Evolutionary conservation across 2,888 invertebrate species (phyloP).

Genomic region (Plutella xylostella): DNA sequence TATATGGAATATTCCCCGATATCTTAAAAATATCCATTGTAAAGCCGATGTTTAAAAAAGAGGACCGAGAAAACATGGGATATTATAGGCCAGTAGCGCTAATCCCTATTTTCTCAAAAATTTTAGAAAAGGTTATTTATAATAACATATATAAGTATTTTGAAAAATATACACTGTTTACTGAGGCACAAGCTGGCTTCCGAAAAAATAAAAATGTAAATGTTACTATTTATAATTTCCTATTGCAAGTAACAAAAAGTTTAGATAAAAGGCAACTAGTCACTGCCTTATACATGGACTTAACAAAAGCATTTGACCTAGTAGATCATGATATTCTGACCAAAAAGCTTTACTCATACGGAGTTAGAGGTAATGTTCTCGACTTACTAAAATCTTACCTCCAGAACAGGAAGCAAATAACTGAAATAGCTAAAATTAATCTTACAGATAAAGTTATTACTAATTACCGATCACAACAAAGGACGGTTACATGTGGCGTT

Average conservation of each 20-base stretch:
- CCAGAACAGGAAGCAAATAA: no score
- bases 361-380: no score
- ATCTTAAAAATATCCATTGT: constrained; percentile 5
- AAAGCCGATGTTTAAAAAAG: constrained; percentile 7
- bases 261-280: not conserved
- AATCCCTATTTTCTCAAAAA: constrained; percentile 5
- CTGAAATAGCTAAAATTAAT: no score
- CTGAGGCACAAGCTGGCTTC: not conserved
- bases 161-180: not conserved
- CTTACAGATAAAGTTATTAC: no score
- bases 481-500: no score
- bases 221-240: not conserved
- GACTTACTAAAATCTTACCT: no score
- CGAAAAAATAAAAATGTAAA: not conserved
- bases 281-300: not conserved
- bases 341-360: no score
- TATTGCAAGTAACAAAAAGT: not conserved
- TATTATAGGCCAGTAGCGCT: constrained; percentile 8
- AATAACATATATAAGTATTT: not conserved
- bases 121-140: constrained; percentile 5
- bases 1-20: constrained; percentile 4
- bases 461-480: no score
- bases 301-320: constrained; percentile 3
- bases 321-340: no score
- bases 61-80: not conserved